Evolutionary conservation across 2,888 invertebrate species (phyloP).

Genomic region (Papilio protenor): DNA sequence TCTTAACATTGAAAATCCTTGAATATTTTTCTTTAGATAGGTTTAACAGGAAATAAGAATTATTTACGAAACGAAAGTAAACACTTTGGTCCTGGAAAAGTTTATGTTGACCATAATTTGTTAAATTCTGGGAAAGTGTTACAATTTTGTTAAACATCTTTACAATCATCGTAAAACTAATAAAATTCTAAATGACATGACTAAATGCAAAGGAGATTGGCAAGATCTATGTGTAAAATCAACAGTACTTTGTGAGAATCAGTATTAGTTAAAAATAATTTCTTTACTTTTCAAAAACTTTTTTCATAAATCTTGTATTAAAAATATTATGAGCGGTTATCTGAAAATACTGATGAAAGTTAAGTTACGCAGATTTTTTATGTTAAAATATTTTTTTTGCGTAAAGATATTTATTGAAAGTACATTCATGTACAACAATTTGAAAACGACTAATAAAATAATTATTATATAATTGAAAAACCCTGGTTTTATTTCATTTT

Average conservation of each 20-base stretch:
- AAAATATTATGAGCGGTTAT: neutral
- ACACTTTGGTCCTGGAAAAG: neutral
- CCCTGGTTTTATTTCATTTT: neutral
- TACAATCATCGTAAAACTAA: slow-evolving; percentile 3
- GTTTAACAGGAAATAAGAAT: neutral
- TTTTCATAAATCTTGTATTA: neutral
- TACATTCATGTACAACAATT: neutral
- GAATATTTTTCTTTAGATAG: neutral
- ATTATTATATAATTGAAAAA: neutral
- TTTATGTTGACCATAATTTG: neutral
- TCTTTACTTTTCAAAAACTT: slow-evolving; percentile 25
- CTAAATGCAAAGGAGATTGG: slow-evolving; percentile 75
- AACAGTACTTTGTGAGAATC: neutral
- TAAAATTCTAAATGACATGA: slow-evolving; percentile 14
- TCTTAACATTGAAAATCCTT: neutral
- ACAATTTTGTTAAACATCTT: neutral
- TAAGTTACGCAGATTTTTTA: no score
- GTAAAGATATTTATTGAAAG: neutral
- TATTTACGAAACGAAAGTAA: neutral
- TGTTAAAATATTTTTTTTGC: no score
- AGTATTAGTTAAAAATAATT: neutral
- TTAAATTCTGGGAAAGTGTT: neutral
- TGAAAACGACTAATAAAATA: neutral
- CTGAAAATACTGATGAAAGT: neutral
- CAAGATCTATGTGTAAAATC: slow-evolving; percentile 57